Percentiles rank a stretch among this genome's conserved stretches.
Evolutionary conservation across 2,113 vertebrate species (phyloP).

Genomic region (Beaufortia kweichowensis): DNA sequence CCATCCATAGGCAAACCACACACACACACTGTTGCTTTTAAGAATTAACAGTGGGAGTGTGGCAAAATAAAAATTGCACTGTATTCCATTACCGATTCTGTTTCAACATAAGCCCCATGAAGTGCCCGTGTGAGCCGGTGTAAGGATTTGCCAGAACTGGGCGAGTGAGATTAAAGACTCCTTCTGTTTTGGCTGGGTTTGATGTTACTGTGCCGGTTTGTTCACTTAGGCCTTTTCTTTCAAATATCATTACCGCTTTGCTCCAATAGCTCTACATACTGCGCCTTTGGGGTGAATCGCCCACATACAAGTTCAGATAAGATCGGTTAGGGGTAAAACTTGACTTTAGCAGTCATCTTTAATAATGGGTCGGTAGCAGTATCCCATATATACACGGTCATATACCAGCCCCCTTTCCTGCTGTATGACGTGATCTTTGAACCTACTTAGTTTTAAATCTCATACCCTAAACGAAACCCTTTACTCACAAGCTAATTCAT

Average conservation of each 20-base stretch:
- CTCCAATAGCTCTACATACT: conserved; percentile 37
- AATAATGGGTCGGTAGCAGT: conserved; percentile 16
- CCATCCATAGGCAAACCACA: background rate
- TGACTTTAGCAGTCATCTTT: conserved; percentile 8
- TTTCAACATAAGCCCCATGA: conserved; percentile 53
- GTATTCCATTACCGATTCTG: conserved; percentile 48
- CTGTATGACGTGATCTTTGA: conserved; percentile 45
- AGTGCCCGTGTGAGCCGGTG: conserved; percentile 30
- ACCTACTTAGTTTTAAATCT: conserved; percentile 13
- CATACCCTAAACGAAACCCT: background rate
- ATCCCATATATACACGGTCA: conserved; percentile 8
- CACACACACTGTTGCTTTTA: background rate
- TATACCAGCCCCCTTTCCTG: conserved; percentile 15
- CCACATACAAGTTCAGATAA: conserved; percentile 54
- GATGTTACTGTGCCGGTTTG: conserved; percentile 42
- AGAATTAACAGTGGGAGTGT: conserved; percentile 25
- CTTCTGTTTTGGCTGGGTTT: conserved; percentile 47
- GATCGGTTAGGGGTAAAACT: too few species aligned
- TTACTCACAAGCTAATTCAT: conserved; percentile 10
- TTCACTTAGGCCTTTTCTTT: conserved; percentile 5
- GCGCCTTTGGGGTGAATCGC: conserved; percentile 33
- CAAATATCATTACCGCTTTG: conserved; percentile 39
- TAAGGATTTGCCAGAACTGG: conserved; percentile 49
- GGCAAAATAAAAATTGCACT: conserved; percentile 15
- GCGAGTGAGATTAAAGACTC: conserved; percentile 47